These are phyloP conservation scores for Isaurus tuberculatus DNA, from an alignment of 92 coral and sea anemone genomes.

Conservation along the genomic window DNA sequence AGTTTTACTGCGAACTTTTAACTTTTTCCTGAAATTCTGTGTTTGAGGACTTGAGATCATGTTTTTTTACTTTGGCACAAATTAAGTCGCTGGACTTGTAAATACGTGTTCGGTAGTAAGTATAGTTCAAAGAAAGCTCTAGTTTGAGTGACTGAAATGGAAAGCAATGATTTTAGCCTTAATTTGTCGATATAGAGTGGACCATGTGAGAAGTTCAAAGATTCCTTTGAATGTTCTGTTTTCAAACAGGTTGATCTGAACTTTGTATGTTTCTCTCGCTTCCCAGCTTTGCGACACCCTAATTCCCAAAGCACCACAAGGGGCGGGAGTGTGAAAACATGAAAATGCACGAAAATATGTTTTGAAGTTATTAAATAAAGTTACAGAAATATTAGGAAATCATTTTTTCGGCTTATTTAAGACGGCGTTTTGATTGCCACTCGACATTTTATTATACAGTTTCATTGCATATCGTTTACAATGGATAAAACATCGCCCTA, in stretches of 20 bases:
- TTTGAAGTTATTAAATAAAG: constrained; percentile 20
- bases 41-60: not conserved
- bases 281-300: constrained; percentile 13
- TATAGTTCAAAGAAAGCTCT: not conserved
- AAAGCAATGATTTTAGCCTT: too few species aligned
- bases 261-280: not conserved
- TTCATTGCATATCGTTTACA: not conserved
- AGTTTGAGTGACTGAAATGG: not conserved
- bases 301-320: too few species aligned
- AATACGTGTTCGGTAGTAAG: not conserved
- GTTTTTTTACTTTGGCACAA: not conserved
- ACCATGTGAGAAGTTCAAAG: not conserved
- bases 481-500: not conserved
- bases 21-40: not conserved
- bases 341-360: constrained; percentile 16
- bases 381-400: constrained; percentile 2
- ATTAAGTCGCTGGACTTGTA: not conserved
- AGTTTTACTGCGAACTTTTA: not conserved
- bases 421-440: not conserved
- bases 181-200: not conserved
- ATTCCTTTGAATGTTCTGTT: constrained; percentile 12
- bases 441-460: not conserved
- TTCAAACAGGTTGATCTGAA: constrained; percentile 1
- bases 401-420: not conserved
- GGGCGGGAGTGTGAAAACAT: constrained; percentile 6